Base-by-base conservation (phyloP, 2,797 vertebrate genomes). In the Paramormyrops hopkinsi region DNA sequence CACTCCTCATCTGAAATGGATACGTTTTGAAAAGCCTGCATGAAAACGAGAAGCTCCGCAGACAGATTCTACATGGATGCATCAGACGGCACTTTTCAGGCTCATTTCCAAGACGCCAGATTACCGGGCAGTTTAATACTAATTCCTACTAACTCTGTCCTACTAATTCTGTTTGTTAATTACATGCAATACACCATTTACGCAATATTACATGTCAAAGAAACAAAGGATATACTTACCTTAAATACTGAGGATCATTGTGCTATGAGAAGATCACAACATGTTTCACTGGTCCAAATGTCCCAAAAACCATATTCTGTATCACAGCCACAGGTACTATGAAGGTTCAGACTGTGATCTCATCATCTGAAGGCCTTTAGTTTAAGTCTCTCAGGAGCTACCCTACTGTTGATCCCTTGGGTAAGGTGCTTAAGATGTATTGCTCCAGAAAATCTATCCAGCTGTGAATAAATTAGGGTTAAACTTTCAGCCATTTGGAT, bases 1-100 rank as follows among this genome's bases (percentile, higher is more conserved):
- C 90, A 90, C 59, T 92, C 86, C 54, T 54, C 51, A 37, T 87
- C 86, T 87, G 91, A 90, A 91, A 91, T 92, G 94, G 92, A 95
- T 90, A 92, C 90, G 93, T 90, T 93, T 93, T 92, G 90, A 91
- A 93, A 87, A 82, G 53, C 33, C 86, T 59, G 54, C 33, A 17
- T 87, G 86, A 59, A 87, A 87, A 87, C 3, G 51, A 87, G 51
- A 59, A 37, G 54, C 25, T 54, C 19, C 53, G 22, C 33, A 62
- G 33, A 56, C 17, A 37, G 29, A 14, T 56, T 53, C 85, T 41
- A 54, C 46, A n/a, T 6, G 11, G 44, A 84, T 14, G 12, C 33
- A 2, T 73, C 12, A 73, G 25, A 22, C 0, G 50, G 53, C 4
- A 22, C 83, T 25, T 53, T 85, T 25, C 50, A 53, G 46, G 9